A percentile compares a stretch with the other conserved stretches of the same genome.
Evolutionary conservation across 2,888 invertebrate species (phyloP).

Genomic region (Deilephila porcellus): DNA sequence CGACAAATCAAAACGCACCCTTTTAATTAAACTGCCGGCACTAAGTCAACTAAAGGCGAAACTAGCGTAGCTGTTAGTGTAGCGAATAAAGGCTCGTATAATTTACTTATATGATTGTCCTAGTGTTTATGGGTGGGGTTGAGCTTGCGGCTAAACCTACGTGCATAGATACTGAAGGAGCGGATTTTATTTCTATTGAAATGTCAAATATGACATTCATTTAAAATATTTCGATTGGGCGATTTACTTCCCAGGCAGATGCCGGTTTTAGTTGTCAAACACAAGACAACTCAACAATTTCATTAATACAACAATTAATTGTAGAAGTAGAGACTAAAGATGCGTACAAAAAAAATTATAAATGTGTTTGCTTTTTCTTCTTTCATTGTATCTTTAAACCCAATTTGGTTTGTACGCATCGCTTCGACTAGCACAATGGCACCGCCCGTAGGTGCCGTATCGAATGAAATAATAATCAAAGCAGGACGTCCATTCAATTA

Average conservation of each 20-base stretch:
- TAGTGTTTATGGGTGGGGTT: conserved; percentile 55
- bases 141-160: conserved; percentile 26
- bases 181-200: conserved; percentile 8
- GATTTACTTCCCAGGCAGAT: too few species aligned
- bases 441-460: conserved; percentile 53
- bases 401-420: neutral
- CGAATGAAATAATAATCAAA: conserved; percentile 77
- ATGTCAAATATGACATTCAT: neutral
- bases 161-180: neutral
- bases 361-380: too few species aligned
- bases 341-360: too few species aligned
- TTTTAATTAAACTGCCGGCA: conserved; percentile 77
- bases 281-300: too few species aligned
- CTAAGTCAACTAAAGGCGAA: conserved; percentile 76
- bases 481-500: conserved; percentile 79
- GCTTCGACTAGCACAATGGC: conserved; percentile 38
- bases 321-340: too few species aligned
- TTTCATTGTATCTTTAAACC: neutral
- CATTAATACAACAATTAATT: too few species aligned
- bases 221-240: too few species aligned
- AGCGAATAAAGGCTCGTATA: conserved; percentile 66
- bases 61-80: conserved; percentile 55
- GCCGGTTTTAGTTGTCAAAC: too few species aligned
- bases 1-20: conserved; percentile 78
- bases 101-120: conserved; percentile 67